Percentiles rank a stretch among this genome's conserved stretches.
phyloP scores from a whole-genome alignment of 1,140 invertebrate species.

The Antheraea mylitta region DNA sequence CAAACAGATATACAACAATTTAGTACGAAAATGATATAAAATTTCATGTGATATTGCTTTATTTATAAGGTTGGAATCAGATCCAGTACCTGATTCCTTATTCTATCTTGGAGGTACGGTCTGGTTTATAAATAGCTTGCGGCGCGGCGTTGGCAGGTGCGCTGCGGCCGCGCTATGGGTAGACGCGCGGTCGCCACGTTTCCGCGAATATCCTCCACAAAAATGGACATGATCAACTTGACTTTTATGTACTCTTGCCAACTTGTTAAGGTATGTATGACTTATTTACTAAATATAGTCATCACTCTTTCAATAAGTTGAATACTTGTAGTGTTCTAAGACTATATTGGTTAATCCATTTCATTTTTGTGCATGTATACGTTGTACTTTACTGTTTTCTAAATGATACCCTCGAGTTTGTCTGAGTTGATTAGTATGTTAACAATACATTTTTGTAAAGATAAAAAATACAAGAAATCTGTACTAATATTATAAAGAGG shows the following conservation, averaged over 20 bases:
- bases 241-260: slow-evolving; percentile 9
- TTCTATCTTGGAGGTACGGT: slow-evolving; percentile 56
- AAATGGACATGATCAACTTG: slow-evolving; percentile 26
- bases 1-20: background rate
- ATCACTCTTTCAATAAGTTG: background rate
- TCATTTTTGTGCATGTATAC: background rate
- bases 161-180: slow-evolving; percentile 33
- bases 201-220: slow-evolving; percentile 53
- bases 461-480: too few relatives aligned
- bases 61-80: background rate
- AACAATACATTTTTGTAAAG: too few relatives aligned
- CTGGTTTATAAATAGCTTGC: slow-evolving; percentile 72
- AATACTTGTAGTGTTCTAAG: background rate
- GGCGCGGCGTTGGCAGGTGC: slow-evolving; percentile 61
- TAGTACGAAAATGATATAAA: background rate
- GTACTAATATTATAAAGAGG: too few relatives aligned
- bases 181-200: slow-evolving; percentile 69
- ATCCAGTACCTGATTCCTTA: slow-evolving; percentile 23
- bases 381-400: too few relatives aligned
- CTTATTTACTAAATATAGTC: background rate
- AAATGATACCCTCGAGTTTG: too few relatives aligned
- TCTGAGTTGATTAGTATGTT: too few relatives aligned
- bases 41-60: background rate
- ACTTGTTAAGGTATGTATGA: background rate
- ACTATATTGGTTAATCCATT: background rate